A percentile compares a stretch with the other conserved stretches of the same genome.
phyloP scores from a whole-genome alignment of 2,797 vertebrate genomes.

The Nyctibius grandis region DNA sequence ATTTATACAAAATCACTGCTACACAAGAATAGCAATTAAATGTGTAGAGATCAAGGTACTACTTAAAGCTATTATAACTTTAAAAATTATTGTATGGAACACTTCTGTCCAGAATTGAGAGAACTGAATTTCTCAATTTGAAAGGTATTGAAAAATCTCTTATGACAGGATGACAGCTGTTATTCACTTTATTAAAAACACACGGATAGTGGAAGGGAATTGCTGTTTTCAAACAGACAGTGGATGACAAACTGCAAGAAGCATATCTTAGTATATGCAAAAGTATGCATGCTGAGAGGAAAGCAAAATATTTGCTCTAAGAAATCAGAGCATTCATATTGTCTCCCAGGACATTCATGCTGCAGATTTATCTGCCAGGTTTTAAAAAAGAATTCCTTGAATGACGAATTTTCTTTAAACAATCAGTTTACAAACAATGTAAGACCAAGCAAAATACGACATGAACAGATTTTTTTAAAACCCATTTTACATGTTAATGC shows the following conservation, averaged over 20 bases:
- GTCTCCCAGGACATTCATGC: slow-evolving; percentile 45
- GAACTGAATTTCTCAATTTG: slow-evolving; percentile 59
- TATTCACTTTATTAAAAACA: slow-evolving; percentile 67
- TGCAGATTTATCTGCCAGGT: slow-evolving; percentile 52
- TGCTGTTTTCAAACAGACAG: slow-evolving; percentile 67
- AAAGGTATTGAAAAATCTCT: slow-evolving; percentile 67
- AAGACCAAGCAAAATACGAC: slow-evolving; percentile 1
- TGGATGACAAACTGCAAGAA: slow-evolving; percentile 65
- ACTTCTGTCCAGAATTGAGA: slow-evolving; percentile 54
- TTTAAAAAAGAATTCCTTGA: slow-evolving; percentile 51
- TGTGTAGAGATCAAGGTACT: slow-evolving; percentile 63
- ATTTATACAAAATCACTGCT: slow-evolving; percentile 75
- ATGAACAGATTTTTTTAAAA: slow-evolving; percentile 1
- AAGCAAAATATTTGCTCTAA: slow-evolving; percentile 54
- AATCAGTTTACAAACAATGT: slow-evolving; percentile 28
- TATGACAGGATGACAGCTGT: slow-evolving; percentile 74
- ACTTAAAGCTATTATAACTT: slow-evolving; percentile 65
- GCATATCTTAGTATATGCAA: slow-evolving; percentile 73
- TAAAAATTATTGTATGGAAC: slow-evolving; percentile 47
- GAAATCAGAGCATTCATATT: slow-evolving; percentile 62
- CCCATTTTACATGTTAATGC: background rate
- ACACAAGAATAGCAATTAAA: slow-evolving; percentile 75
- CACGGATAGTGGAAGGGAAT: slow-evolving; percentile 29
- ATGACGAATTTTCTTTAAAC: slow-evolving; percentile 31
- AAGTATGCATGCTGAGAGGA: slow-evolving; percentile 75